phyloP scores from a whole-genome alignment of 2,113 vertebrate genomes.

The Paratilapia polleni region DNA sequence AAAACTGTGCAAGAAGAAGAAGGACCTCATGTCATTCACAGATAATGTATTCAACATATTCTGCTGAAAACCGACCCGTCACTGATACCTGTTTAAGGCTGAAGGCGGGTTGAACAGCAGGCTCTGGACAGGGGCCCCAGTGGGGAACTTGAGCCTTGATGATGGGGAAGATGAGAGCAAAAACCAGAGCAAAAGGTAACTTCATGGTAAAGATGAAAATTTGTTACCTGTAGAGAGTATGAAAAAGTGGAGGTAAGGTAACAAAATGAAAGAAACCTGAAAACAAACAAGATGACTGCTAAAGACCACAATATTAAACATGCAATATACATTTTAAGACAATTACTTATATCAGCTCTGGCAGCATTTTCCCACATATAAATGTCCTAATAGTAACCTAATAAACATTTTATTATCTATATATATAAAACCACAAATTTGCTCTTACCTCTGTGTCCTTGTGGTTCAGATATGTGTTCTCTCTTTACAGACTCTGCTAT shows the following conservation, averaged over 20 bases:
- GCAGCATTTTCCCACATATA: neutral
- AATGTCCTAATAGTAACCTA: neutral
- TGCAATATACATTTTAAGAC: too few relatives aligned
- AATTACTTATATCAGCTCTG: neutral
- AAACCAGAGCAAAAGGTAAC: constrained; percentile 35
- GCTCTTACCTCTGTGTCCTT: constrained; percentile 49
- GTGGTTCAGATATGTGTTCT: constrained; percentile 12
- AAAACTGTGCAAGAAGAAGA: neutral
- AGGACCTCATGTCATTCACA: neutral
- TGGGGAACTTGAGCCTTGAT: constrained; percentile 84
- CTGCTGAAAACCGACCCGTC: neutral
- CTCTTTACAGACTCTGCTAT: constrained; percentile 24
- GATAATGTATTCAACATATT: neutral
- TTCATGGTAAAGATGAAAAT: constrained; percentile 55
- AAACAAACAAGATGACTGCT: neutral
- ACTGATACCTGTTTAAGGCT: constrained; percentile 83
- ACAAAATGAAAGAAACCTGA: neutral
- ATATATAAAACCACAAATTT: neutral
- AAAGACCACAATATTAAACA: too few relatives aligned
- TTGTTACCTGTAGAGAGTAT: constrained; percentile 35
- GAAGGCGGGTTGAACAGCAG: constrained; percentile 85
- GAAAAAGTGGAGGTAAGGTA: neutral
- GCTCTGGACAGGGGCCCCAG: constrained; percentile 86
- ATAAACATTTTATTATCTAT: neutral
- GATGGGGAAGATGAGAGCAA: constrained; percentile 58